Evolutionary conservation across 1,140 invertebrate genomes (phyloP).

Genomic region (Drosophila equinoxialis): DNA sequence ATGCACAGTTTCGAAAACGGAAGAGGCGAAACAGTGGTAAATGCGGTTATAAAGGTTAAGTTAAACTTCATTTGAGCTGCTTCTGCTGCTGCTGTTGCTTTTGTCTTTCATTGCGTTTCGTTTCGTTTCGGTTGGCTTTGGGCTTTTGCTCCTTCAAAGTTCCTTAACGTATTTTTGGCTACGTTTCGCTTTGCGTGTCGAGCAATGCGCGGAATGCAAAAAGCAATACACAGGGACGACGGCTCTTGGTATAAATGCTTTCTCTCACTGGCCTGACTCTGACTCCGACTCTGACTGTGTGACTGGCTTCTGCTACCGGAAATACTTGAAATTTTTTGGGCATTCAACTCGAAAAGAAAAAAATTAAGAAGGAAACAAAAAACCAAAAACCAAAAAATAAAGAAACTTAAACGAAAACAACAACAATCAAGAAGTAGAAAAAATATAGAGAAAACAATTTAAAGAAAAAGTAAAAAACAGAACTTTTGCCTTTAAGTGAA

Average conservation of each 20-base stretch:
- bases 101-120: slow-evolving; percentile 12
- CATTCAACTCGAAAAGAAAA: not conserved
- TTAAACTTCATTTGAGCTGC: slow-evolving; percentile 56
- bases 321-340: slow-evolving; percentile 62
- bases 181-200: slow-evolving; percentile 42
- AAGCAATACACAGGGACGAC: slow-evolving; percentile 47
- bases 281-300: no score
- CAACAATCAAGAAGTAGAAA: not conserved
- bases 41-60: slow-evolving; percentile 54
- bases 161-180: slow-evolving; percentile 7
- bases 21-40: slow-evolving; percentile 13
- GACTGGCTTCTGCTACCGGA: slow-evolving; percentile 31
- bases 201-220: slow-evolving; percentile 70
- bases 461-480: not conserved
- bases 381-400: not conserved
- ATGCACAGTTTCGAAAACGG: slow-evolving; percentile 15
- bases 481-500: slow-evolving; percentile 20
- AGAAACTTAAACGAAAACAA: not conserved
- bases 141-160: slow-evolving; percentile 34
- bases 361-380: no score
- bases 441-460: not conserved
- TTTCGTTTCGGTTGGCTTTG: slow-evolving; percentile 40
- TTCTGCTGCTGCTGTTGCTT: slow-evolving; percentile 14
- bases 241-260: slow-evolving; percentile 2
- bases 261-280: slow-evolving; percentile 27